These are phyloP conservation scores for Oceanites oceanicus DNA, from an alignment of 2,113 vertebrate genomes.

Conservation along the genomic window DNA sequence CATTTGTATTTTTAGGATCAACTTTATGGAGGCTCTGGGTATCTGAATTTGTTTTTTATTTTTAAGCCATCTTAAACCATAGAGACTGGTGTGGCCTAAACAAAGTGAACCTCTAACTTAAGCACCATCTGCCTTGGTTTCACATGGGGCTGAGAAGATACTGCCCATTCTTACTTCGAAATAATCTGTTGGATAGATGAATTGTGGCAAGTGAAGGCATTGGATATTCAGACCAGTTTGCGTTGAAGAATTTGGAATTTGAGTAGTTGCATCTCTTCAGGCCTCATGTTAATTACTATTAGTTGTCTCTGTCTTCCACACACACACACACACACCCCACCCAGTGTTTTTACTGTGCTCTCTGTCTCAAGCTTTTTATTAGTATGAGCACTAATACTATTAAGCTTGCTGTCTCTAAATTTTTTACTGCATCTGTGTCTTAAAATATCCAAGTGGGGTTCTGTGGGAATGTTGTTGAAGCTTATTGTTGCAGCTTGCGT, in stretches of 20 bases:
- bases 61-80: not conserved
- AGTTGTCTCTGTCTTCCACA: not conserved
- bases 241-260: slow-evolving; percentile 20
- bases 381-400: not conserved
- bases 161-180: not conserved
- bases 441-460: not conserved
- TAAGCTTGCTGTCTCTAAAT: not conserved
- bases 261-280: slow-evolving; percentile 1
- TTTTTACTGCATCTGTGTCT: not conserved
- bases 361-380: slow-evolving; percentile 2
- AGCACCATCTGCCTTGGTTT: not conserved
- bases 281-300: not conserved
- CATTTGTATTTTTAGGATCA: not conserved
- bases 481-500: not conserved
- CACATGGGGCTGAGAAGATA: not conserved
- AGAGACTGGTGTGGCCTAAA: not conserved
- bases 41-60: not conserved
- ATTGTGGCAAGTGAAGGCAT: not conserved
- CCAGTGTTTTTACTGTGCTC: not conserved
- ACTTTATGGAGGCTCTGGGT: not conserved
- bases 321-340: no score
- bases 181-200: not conserved
- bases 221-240: not conserved
- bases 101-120: not conserved
- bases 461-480: not conserved